Evolutionary conservation across 2,113 vertebrate genomes (phyloP), one percentile per base, ranked within the genome.

Genomic region (Leuciscus idus): DNA sequence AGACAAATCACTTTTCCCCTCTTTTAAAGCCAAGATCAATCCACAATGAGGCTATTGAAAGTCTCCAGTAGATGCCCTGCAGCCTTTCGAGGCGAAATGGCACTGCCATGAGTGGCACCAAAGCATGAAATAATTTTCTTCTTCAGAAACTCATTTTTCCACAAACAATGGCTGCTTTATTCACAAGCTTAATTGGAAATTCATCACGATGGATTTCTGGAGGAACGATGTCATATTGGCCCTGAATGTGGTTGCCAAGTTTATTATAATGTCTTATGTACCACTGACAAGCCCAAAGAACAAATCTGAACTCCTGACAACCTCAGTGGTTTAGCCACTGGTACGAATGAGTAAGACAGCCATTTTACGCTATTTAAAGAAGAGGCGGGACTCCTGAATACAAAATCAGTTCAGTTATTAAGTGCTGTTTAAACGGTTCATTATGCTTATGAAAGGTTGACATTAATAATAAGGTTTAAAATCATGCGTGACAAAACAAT

Each of bases 131-230:
- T 87, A 39, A 90, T 83, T 84, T 84, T 17, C 85, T 70, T 72
- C 66, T 89, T 86, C 50, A 88, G 87, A 59, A 87, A 80, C 76
- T 84, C 88, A 4, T 78, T 89, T 90, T 90, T 92, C 89, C 91
- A 90, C 89, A 89, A 90, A 90, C 87, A 85, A 85, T 86, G 88
- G 76, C n/a, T 26, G 59, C 8, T 86, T 92, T 91, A 91, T 90
- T 90, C 92, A 88, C 55, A 28, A 0, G 89, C 90, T 87, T 91
- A 91, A 92, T 92, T 90, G 87, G 66, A 91, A 55, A 86, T 36
- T 83, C 50, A 87, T 89, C 86, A 88, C 90, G 79, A 57, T 64
- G 75, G 86, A 85, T 75, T 75, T 79, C 55, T 88, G 68, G 26
- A 81, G 30, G 50, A 62, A 62, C 84, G 12, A 85, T 68, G 87